Evolutionary conservation across 1,140 invertebrate species (phyloP), one percentile per base, ranked within the genome.

Genomic region (Pantala flavescens): DNA sequence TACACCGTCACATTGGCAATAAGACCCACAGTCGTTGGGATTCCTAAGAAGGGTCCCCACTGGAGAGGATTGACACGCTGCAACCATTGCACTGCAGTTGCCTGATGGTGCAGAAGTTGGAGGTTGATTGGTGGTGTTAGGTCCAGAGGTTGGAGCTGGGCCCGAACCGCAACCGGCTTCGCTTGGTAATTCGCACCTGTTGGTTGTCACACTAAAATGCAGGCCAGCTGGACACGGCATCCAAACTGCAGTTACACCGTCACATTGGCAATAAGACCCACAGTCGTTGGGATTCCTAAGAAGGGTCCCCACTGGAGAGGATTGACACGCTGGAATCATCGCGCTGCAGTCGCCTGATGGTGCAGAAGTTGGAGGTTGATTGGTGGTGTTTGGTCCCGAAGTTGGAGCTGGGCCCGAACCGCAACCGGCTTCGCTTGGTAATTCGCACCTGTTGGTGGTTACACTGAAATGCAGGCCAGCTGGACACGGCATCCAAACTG

Each of bases 231-330:
- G 77, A 70, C 79, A 80, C 11, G 72, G 36, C 14, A 79, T 77
- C 23, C 76, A 72, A 70, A 78, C 75, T 5, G 79, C n/a, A 76
- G 24, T 42, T 74, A 42, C 78, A 77, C 49, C 77, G 42, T 71
- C 72, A 75, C 84, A 85, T 10, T 75, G 36, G 71, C 80, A 84
- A 73, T 80, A 85, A 7, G 73, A 72, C 0, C 49, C 14, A 43
- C 83, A 85, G 70, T 79, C 74, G 0, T 75, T 21, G 14, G 78
- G 75, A 28, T 76, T 1, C 9, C 28, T 36, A 70, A 71, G 76
- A 9, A 36, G 28, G 9, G 28, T 36, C 9, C 28, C 28, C 9
- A 36, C 28, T 70, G n/a, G 23, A 0, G 72, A 73, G 2, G 24
- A 7, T 28, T 23, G 0, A 16, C 24, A 24, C 19, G 11, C 1